Percentiles rank a stretch among this genome's conserved stretches.
These are phyloP conservation scores for Lepisosteus osseus DNA, from an alignment of 2,113 vertebrate species.

Conservation along the genomic window DNA sequence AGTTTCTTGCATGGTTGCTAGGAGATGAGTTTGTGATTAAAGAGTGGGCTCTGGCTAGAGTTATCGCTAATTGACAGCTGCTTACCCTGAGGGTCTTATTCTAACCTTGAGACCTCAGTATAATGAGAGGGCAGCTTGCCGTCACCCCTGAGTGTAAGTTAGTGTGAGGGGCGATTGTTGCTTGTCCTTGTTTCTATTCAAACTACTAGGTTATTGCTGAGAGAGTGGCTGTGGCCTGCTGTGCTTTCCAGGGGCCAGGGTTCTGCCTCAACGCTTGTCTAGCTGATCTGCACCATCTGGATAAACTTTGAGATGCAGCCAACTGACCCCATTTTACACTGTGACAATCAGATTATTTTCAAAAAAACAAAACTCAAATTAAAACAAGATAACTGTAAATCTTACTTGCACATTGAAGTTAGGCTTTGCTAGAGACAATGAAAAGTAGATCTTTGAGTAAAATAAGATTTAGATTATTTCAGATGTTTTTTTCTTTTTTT, in stretches of 20 bases:
- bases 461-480: too few species aligned
- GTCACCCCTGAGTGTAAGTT: constrained; percentile 73
- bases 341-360: constrained; percentile 59
- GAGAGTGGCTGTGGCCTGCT: constrained; percentile 50
- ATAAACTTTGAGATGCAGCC: constrained; percentile 74
- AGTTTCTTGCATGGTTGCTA: constrained; percentile 83
- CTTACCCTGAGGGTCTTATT: constrained; percentile 90
- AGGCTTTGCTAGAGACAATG: constrained; percentile 6
- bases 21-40: constrained; percentile 85
- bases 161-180: constrained; percentile 64
- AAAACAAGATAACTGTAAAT: constrained; percentile 62
- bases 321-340: constrained; percentile 56
- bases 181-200: constrained; percentile 60
- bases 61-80: constrained; percentile 99
- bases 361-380: constrained; percentile 54
- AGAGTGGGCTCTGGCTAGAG: constrained; percentile 69
- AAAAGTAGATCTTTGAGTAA: too few species aligned
- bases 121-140: constrained; percentile 89
- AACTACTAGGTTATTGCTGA: constrained; percentile 37
- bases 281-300: constrained; percentile 82
- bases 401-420: constrained; percentile 44
- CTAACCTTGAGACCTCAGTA: constrained; percentile 85
- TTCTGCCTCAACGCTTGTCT: constrained; percentile 66
- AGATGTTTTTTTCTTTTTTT: too few species aligned
- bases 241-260: constrained; percentile 60